Percentiles rank a stretch among this genome's conserved stretches.
Conservation (phyloP, 2,888 invertebrate species). For the Gortyna flavago region DNA sequence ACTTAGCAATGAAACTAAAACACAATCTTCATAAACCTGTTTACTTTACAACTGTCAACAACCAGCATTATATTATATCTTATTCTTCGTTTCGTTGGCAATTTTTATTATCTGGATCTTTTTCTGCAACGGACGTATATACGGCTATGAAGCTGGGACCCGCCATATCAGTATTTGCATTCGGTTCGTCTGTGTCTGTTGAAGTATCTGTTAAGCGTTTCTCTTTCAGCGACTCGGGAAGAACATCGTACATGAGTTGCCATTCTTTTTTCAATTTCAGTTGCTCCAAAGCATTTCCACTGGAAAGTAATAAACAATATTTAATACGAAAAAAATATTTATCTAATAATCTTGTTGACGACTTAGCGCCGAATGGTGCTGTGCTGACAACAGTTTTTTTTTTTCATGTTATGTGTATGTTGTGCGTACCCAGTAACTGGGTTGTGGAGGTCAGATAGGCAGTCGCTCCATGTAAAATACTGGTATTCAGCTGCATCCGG, state of each 20-base stretch:
- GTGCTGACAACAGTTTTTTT: not conserved
- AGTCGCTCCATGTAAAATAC: too few relatives aligned
- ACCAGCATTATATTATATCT: constrained; percentile 55
- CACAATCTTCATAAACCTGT: constrained; percentile 23
- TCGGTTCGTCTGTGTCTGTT: not conserved
- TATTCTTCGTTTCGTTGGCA: constrained; percentile 19
- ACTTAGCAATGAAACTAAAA: constrained; percentile 15
- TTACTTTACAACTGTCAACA: constrained; percentile 75
- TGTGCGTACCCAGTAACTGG: too few relatives aligned
- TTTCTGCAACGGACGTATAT: constrained; percentile 72
- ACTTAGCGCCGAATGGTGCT: not conserved
- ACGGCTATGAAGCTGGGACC: constrained; percentile 72
- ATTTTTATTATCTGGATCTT: constrained; percentile 47
- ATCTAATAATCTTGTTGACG: not conserved
- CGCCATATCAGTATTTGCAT: not conserved
- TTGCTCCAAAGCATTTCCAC: constrained; percentile 78
- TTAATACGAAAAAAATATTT: not conserved
- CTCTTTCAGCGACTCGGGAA: constrained; percentile 71
- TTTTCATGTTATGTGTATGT: not conserved
- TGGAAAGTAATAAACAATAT: constrained; percentile 60
- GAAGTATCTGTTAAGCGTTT: constrained; percentile 31
- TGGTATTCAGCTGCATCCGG: too few relatives aligned
- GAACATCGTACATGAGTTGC: constrained; percentile 77
- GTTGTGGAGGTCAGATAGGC: too few relatives aligned
- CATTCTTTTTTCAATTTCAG: constrained; percentile 83